Base-by-base conservation (phyloP, 2,113 vertebrate genomes). In the Eleginops maclovinus region DNA sequence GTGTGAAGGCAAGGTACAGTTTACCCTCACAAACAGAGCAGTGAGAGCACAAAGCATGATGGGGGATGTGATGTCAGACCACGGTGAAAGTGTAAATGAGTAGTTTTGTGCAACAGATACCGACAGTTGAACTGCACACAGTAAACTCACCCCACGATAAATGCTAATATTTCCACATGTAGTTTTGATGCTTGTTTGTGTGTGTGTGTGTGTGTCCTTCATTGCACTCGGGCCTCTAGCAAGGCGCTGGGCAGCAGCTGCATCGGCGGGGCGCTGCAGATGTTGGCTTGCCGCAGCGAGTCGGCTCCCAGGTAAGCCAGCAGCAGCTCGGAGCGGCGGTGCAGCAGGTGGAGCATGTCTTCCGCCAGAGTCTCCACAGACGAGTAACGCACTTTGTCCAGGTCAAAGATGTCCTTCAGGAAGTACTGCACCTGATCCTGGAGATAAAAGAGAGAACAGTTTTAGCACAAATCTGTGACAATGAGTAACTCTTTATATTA, bases 381-480 rank as follows among this genome's bases (percentile, higher is more conserved):
- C 0, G 93, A 95, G 90, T 98, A 99, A 1, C 97, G 94, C 24
- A 99, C 98, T 85, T 99, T 99, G 56, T 99, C 97, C 82, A 97
- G 95, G 82, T 99, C 97, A 74, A 99, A 99, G 81, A 99, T 96
- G 91, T 99, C 98, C 86, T 97, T 99, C 47, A 99, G 94, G 90
- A 99, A 99, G 93, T 95, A 94, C 85, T 97, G 92, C 87, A 99
- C 96, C 92, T 99, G 97, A 85, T 97, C 96, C 98, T 99, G 86
- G 4, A 21, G 51, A 14, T 15, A n/a, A 2, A 8, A 46, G 24
- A 9, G 7, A 21, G 1, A 6, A 12, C 4, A n/a, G 5, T 49
- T 49, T 49, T 7, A 22, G 7, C 14, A 54, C 53, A 54, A 5
- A 22, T n/a, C n/a, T n/a, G n/a, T n/a, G n/a, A n/a, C n/a, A n/a